phyloP scores from a whole-genome alignment of 2,113 vertebrate genomes.

The Vulpes ferrilata region DNA sequence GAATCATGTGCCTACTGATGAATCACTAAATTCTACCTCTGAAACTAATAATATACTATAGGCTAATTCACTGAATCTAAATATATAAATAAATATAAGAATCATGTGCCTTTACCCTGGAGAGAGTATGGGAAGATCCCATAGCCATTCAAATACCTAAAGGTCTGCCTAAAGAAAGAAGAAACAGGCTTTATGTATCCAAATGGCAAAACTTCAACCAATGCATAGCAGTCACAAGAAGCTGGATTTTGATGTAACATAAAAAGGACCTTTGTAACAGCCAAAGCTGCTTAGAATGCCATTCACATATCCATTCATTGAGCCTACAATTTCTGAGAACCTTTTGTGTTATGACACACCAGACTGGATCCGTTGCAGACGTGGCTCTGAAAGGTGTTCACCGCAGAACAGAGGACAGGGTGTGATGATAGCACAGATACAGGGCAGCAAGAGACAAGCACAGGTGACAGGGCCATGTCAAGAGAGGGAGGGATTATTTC shows the following conservation, averaged over 20 bases:
- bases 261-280: neutral
- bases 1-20: neutral
- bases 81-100: neutral
- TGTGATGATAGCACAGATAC: neutral
- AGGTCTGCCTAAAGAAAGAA: neutral
- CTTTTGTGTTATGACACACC: neutral
- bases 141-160: neutral
- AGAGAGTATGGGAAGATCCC: neutral
- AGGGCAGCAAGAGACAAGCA: neutral
- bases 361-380: neutral
- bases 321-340: neutral
- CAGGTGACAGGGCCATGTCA: neutral
- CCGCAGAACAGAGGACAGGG: neutral
- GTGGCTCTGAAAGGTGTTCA: neutral
- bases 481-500: neutral
- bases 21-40: neutral
- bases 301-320: neutral
- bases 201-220: neutral
- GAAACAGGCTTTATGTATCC: neutral
- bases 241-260: neutral
- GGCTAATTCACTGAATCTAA: neutral
- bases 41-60: neutral
- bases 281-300: neutral
- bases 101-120: neutral
- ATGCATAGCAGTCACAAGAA: neutral